Evolutionary conservation across 2,888 invertebrate genomes (phyloP).

Genomic region (Drosophila cracens): DNA sequence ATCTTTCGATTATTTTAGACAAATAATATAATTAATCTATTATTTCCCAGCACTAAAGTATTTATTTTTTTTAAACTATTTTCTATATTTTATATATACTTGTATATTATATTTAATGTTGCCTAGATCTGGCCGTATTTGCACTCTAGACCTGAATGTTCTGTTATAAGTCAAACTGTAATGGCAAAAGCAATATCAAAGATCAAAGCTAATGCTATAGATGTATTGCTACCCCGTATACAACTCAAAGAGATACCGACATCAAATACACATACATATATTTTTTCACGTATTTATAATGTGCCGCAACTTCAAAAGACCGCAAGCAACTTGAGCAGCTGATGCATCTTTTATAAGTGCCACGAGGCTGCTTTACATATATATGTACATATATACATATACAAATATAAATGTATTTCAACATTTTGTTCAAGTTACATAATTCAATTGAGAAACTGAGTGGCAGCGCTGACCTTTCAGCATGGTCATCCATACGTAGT

Average conservation of each 20-base stretch:
- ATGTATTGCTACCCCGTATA: conserved; percentile 29
- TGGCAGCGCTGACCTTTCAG: conserved; percentile 52
- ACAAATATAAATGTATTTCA: conserved; percentile 16
- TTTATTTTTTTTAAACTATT: neutral
- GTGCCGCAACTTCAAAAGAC: conserved; percentile 45
- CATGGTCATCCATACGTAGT: conserved; percentile 5
- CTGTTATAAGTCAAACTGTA: conserved; percentile 32
- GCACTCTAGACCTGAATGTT: conserved; percentile 15
- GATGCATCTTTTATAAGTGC: conserved; percentile 36
- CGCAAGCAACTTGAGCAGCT: conserved; percentile 48
- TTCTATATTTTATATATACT: neutral
- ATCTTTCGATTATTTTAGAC: neutral
- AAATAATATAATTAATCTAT: neutral
- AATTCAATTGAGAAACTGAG: conserved; percentile 58
- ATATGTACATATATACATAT: conserved; percentile 6
- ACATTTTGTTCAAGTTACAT: conserved; percentile 62
- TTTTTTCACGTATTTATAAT: conserved; percentile 21
- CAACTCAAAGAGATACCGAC: conserved; percentile 46
- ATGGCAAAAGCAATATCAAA: conserved; percentile 37
- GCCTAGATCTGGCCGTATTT: conserved; percentile 8
- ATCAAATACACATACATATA: conserved; percentile 8
- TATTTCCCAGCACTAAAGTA: accelerated
- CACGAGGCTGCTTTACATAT: conserved; percentile 53
- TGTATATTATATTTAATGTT: neutral
- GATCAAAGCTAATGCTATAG: conserved; percentile 61